Base-by-base conservation (phyloP, 1,140 invertebrate genomes). In the Chrysopa pallens region DNA sequence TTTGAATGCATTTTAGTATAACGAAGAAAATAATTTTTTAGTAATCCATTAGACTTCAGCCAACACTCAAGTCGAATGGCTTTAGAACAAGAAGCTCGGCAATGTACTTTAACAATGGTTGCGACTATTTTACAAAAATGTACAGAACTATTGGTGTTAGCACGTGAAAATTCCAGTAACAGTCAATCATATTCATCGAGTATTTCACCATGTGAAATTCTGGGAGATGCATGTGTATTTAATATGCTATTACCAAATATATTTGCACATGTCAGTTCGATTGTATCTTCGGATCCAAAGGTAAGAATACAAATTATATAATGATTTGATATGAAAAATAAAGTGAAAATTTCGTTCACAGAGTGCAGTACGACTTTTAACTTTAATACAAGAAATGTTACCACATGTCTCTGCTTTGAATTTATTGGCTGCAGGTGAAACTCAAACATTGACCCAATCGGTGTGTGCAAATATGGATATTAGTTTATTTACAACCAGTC, bases 341-440 rank as follows among this genome's bases (percentile, higher is more conserved):
- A 36, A 39, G 11, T 39, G 40, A 3, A 46, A 14, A 7, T 12
- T 15, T 8, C 28, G 6, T 5, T 29, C 9, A 42, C 51, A 84
- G 84, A 89, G 85, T 56, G 85, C 86, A 9, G 85, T 96, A 9
- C 80, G 93, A 60, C 74, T 96, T 12, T 64, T 98, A n/a, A 76
- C 78, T 28, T 63, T 94, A 36, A 83, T 97, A 45, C 85, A 90
- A 61, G 84, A 91, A 50, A 73, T 96, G 48, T 60, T 97, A 17
- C 92, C 92, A 1, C 83, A 91, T 46, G 81, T 95, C 1, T 75
- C 88, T 1, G 78, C 80, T 8, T 63, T 95, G 36, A 94, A 94
- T 64, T 74, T 81, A 38, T 49, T 79, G 35, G 62, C 67, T 48
- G 56, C 66, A 39, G 45, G 59, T 57, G 55, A 59, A 42, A 55